Evolutionary conservation across 2,888 invertebrate species (phyloP), one percentile per base, ranked within the genome.

Genomic region (Dorcus parallelipipedus): DNA sequence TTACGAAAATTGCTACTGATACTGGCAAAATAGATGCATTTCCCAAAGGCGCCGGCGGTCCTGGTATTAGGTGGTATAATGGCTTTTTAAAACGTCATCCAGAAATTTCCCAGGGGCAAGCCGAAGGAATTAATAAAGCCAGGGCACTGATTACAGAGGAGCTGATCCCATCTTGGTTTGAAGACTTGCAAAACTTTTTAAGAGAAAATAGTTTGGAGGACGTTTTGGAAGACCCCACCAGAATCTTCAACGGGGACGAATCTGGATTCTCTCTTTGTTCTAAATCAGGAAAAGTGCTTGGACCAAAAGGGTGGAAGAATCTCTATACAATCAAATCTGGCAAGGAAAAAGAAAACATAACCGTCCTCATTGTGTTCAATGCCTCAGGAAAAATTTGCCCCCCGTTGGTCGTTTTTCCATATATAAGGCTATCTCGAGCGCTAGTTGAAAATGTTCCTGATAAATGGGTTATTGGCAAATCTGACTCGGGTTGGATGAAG

Each of bases 321-420:
- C 20, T 65, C 8, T 65, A 69, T 59, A 20, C 65, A 57, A 59
- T 71, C 42, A 64, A 64, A 51, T 41, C 26, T 33, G 56, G 62
- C 3, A 67, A 65, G 17, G 71, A 70, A 59, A 73, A 72, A 64
- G 68, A 67, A 9, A 65, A 55, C 20, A 6, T 72, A n/a, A 72
- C 71, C 1, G 70, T 72, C 2, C 47, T 72, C 4, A 40, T 69
- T 9, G 61, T 58, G 8, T 64, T 70, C 47, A 61, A 56, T 42
- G 73, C 72, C 7, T 26, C 8, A 54, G 66, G 71, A 3, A 40
- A 68, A 33, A 54, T 68, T 6, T 59, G 63, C 45, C 71, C 70
- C 8, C 69, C 69, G 10, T 56, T 60, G n/a, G 64, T 69, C 6
- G 63, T 67, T 33, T 71, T 69, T 51, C 72, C 67, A 14, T 56